phyloP scores from a whole-genome alignment of 2,888 invertebrate species.

The Andrena flavipes region DNA sequence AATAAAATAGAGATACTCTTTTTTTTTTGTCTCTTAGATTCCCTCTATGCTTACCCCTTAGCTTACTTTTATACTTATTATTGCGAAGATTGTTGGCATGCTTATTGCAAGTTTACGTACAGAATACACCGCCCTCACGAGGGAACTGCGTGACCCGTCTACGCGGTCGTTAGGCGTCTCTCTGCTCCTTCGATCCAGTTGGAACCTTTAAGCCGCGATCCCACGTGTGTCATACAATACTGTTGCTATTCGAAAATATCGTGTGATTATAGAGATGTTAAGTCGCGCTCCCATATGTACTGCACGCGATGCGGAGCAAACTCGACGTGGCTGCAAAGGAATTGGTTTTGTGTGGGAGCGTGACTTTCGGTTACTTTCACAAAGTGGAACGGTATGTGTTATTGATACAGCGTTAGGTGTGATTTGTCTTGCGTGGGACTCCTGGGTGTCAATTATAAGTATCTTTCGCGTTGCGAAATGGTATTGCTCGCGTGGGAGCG shows the following conservation, averaged over 20 bases:
- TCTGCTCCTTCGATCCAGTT: neutral
- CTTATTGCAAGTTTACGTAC: conserved; percentile 66
- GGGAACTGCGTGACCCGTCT: conserved; percentile 15
- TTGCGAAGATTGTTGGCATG: conserved; percentile 65
- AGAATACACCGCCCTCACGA: conserved; percentile 33
- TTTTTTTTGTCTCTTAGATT: conserved; percentile 30
- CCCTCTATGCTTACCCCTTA: conserved; percentile 22
- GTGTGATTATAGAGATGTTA: neutral
- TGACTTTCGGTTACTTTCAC: neutral
- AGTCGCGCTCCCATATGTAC: neutral
- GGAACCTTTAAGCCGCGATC: neutral
- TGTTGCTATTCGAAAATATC: no score
- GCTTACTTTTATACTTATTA: conserved; percentile 56
- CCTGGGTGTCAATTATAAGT: neutral
- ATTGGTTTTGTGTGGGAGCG: neutral
- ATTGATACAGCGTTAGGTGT: neutral
- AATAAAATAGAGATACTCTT: conserved; percentile 51
- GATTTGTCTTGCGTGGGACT: neutral
- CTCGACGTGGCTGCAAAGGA: neutral
- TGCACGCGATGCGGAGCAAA: neutral
- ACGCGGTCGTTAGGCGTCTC: neutral
- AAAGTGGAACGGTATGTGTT: neutral
- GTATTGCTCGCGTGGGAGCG: neutral
- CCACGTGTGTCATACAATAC: neutral
- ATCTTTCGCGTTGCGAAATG: neutral